A percentile compares a stretch with the other conserved stretches of the same genome.
phyloP scores from a whole-genome alignment of 92 coral and sea anemone genomes.

The Parazoanthus swiftii region DNA sequence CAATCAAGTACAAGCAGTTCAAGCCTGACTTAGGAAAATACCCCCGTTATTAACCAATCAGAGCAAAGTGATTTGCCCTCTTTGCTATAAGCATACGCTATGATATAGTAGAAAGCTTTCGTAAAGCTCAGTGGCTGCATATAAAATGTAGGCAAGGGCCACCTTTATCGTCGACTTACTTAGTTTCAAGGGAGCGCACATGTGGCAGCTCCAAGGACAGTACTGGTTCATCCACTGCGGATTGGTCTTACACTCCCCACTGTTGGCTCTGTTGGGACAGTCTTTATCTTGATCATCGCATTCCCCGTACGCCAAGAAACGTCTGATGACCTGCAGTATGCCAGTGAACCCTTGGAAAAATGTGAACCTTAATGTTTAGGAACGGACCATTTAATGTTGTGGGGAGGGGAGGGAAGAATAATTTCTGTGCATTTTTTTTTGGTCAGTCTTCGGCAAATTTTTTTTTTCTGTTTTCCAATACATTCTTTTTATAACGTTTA shows the following conservation, averaged over 20 bases:
- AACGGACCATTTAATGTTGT: too few relatives aligned
- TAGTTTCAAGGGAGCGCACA: conserved; percentile 48
- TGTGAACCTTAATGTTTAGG: background rate
- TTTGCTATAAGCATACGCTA: too few relatives aligned
- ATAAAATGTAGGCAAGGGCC: background rate
- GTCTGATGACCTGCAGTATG: conserved; percentile 38
- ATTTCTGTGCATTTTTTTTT: too few relatives aligned
- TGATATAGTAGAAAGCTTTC: too few relatives aligned
- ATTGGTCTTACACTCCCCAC: conserved; percentile 46
- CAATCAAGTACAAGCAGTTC: too few relatives aligned
- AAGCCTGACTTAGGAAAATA: too few relatives aligned
- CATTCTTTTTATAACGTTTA: too few relatives aligned
- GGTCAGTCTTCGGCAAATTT: too few relatives aligned
- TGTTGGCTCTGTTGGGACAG: conserved; percentile 37
- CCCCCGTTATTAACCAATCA: too few relatives aligned
- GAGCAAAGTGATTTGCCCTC: too few relatives aligned
- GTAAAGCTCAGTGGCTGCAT: background rate
- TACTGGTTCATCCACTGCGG: background rate
- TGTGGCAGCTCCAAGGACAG: conserved; percentile 69
- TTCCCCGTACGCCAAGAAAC: conserved; percentile 52
- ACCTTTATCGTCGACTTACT: conserved; percentile 21
- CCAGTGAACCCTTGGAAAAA: conserved; percentile 43
- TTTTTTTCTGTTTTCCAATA: too few relatives aligned
- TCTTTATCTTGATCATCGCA: conserved; percentile 53
- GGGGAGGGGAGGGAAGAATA: too few relatives aligned